These are phyloP conservation scores for Xenus cinereus DNA, from an alignment of 2,113 vertebrate species.

Conservation along the genomic window DNA sequence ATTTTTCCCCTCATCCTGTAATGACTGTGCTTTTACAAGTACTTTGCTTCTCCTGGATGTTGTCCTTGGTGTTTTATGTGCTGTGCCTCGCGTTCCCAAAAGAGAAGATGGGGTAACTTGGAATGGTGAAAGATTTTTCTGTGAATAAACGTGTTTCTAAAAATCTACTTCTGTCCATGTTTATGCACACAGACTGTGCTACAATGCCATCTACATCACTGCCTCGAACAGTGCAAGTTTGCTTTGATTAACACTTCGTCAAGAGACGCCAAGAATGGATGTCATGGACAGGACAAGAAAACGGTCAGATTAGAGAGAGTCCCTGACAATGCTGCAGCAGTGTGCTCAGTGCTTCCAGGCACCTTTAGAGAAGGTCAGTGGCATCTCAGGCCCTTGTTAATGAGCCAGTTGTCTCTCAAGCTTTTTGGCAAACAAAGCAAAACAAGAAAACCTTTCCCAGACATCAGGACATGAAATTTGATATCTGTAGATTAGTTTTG, in stretches of 20 bases:
- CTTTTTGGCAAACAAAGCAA: neutral
- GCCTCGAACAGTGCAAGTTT: neutral
- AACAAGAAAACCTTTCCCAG: neutral
- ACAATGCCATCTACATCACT: neutral
- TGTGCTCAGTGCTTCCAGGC: neutral
- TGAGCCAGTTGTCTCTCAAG: neutral
- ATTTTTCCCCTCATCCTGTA: neutral
- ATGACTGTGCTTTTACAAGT: neutral
- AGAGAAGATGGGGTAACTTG: neutral
- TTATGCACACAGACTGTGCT: neutral
- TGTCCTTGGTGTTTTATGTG: neutral
- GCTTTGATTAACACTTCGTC: neutral
- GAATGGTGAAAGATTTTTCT: neutral
- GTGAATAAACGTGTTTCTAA: neutral
- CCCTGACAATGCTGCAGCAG: neutral
- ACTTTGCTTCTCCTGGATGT: neutral
- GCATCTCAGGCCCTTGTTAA: neutral
- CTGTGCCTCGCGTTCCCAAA: neutral
- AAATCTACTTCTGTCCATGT: neutral
- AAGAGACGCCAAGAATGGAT: neutral
- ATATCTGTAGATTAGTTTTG: neutral
- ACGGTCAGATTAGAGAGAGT: neutral
- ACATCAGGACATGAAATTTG: neutral
- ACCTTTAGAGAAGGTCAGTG: neutral
- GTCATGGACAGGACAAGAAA: neutral